phyloP scores from a whole-genome alignment of 2,888 invertebrate genomes.

The Siphlonurus alternatus region DNA sequence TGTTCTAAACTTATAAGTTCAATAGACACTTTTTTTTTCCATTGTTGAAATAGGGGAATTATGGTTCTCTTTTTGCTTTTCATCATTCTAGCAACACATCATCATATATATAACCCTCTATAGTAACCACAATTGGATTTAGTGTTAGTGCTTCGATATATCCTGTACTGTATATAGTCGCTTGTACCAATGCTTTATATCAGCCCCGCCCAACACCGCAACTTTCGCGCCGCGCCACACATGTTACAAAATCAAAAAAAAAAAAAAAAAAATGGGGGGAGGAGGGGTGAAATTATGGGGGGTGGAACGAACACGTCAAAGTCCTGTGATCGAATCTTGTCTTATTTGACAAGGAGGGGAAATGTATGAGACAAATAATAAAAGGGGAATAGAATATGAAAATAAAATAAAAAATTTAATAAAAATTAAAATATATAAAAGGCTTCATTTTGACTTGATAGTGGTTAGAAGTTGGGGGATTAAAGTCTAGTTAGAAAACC shows the following conservation, averaged over 20 bases:
- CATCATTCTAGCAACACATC: neutral
- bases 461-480: neutral
- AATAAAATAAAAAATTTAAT: neutral
- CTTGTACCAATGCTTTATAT: neutral
- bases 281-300: neutral
- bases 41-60: neutral
- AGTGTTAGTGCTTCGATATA: neutral
- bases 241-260: neutral
- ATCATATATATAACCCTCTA: neutral
- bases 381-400: neutral
- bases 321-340: neutral
- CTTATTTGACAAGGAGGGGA: neutral
- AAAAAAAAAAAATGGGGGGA: neutral
- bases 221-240: neutral
- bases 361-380: neutral
- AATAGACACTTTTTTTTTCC: neutral
- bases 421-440: neutral
- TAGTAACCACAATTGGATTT: neutral
- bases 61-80: neutral
- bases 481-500: neutral
- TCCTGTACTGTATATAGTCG: neutral
- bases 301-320: neutral
- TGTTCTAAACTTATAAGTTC: neutral
- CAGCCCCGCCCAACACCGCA: neutral
- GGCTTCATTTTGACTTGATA: neutral